Conservation (phyloP, 2,888 invertebrate genomes). For the Mimas tiliae region DNA sequence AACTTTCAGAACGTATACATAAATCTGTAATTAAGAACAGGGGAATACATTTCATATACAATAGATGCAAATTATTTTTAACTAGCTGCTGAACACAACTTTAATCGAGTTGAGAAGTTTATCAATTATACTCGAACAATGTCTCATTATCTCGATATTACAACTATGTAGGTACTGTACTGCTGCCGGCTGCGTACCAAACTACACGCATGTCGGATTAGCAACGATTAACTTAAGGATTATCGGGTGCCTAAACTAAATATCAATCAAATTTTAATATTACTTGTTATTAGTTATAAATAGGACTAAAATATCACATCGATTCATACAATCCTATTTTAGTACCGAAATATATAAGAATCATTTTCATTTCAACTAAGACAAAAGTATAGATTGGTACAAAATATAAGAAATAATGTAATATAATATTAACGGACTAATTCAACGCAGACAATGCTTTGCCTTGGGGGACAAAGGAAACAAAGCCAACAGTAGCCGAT, state of each 20-base stretch:
- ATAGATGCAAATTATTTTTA: neutral
- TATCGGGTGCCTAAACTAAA: neutral
- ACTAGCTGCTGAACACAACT: neutral
- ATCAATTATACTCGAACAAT: neutral
- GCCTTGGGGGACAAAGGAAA: slow-evolving; percentile 16
- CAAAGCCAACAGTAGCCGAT: slow-evolving; percentile 18
- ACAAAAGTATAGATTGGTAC: neutral
- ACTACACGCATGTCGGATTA: neutral
- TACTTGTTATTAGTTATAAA: no score
- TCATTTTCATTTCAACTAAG: neutral
- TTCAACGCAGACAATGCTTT: neutral
- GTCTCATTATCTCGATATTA: neutral
- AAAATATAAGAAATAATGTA: slow-evolving; percentile 1
- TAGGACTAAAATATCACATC: no score
- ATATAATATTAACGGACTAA: neutral
- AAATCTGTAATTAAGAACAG: neutral
- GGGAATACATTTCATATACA: neutral
- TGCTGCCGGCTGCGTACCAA: neutral
- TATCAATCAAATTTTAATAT: no score
- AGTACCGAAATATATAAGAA: no score
- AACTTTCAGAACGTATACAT: neutral
- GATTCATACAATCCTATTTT: neutral
- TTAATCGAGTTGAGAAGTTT: neutral
- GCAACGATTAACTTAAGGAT: neutral
- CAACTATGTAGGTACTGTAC: neutral